Evolutionary conservation across 2,888 invertebrate genomes (phyloP).

Genomic region (Cerastis leucographa): DNA sequence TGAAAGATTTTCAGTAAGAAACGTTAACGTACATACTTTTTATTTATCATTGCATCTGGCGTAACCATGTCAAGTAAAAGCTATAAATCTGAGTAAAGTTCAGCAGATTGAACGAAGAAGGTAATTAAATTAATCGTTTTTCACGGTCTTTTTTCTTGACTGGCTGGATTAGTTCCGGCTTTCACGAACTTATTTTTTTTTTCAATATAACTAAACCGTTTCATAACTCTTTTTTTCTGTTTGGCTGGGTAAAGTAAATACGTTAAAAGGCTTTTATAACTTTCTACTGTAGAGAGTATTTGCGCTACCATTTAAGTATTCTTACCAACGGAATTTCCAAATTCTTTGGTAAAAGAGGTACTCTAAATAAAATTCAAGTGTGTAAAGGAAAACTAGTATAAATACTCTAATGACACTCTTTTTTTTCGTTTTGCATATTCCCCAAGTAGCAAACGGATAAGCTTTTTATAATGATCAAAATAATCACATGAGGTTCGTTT

Average conservation of each 20-base stretch:
- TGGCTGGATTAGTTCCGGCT: neutral
- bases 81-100: neutral
- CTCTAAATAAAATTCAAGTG: neutral
- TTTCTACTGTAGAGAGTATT: neutral
- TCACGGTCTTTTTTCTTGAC: neutral
- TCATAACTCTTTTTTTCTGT: neutral
- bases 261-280: slow-evolving; percentile 23
- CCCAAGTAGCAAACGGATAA: neutral
- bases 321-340: neutral
- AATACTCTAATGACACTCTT: neutral
- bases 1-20: neutral
- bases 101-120: neutral
- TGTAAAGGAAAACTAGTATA: neutral
- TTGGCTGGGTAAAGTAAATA: slow-evolving; percentile 4
- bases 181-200: slow-evolving; percentile 2
- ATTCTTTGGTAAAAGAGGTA: slow-evolving; percentile 5
- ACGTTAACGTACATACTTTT: neutral
- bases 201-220: neutral
- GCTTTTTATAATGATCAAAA: slow-evolving; percentile 2
- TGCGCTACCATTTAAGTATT: slow-evolving; percentile 8
- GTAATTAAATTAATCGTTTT: neutral
- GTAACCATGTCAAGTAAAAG: neutral
- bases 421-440: slow-evolving; percentile 1
- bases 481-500: neutral
- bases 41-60: neutral